A percentile compares a stretch with the other conserved stretches of the same genome.
Evolutionary conservation across 2,797 vertebrate genomes (phyloP).

Genomic region (Coluber constrictor): DNA sequence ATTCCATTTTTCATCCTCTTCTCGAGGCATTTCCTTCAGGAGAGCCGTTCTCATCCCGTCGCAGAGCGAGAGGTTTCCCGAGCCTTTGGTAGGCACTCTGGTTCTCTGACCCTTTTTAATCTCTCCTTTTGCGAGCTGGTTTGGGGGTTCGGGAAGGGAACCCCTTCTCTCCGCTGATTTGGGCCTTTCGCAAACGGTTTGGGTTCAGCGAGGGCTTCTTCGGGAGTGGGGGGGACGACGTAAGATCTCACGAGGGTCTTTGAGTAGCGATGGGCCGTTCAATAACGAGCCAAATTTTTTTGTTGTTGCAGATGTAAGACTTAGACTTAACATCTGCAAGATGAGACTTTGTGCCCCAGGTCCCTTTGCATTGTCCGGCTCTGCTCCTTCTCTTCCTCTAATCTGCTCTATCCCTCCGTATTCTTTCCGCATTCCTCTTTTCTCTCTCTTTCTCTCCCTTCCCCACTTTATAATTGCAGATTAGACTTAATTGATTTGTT

Average conservation of each 20-base stretch:
- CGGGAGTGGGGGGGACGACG: no score
- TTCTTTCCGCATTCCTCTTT: not conserved
- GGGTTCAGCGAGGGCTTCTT: not conserved
- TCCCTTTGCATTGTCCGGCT: not conserved
- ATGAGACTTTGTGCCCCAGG: no score
- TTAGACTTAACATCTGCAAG: no score
- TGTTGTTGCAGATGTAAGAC: not conserved
- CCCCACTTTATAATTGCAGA: conserved; percentile 73
- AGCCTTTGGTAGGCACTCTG: accelerated
- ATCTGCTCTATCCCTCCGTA: not conserved
- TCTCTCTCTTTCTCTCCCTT: not conserved
- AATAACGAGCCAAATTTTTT: no score
- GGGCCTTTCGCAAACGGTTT: not conserved
- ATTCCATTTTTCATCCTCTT: conserved; percentile 73
- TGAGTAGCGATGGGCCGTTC: not conserved
- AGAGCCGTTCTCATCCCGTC: conserved; percentile 35
- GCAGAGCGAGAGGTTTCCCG: conserved; percentile 56
- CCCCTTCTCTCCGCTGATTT: not conserved
- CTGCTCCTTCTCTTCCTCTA: not conserved
- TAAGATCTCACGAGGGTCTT: not conserved
- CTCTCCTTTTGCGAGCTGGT: accelerated
- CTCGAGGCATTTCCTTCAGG: conserved; percentile 53
- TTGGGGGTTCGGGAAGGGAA: no score
- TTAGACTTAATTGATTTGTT: conserved; percentile 80
- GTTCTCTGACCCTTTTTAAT: not conserved